Evolutionary conservation across 2,888 invertebrate species (phyloP), one percentile per base, ranked within the genome.

Genomic region (Cantharis lateralis): DNA sequence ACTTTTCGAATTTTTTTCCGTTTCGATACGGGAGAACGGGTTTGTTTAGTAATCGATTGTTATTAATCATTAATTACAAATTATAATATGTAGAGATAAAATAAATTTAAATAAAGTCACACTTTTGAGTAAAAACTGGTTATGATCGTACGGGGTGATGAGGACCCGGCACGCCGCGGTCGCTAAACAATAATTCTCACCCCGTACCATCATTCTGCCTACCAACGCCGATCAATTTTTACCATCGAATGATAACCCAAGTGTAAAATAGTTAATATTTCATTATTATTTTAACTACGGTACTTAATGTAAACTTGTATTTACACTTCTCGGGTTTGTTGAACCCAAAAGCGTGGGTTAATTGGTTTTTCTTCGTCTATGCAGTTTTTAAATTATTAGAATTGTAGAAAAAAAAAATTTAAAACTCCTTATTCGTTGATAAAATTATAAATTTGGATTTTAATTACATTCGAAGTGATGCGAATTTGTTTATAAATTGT

Each of bases 401-500:
- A n/a, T 48, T 48, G 48, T 48, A 48, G 48, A n/a, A 48, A 48
- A 48, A 48, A 48, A 48, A 48, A 32, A n/a, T n/a, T n/a, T 7
- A 10, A 48, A 48, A 48, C 48, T 48, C 48, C 48, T n/a, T 48
- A 48, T 48, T 48, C 48, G 48, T 48, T 48, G 48, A 48, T 48
- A 48, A 48, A 48, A 48, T 48, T 48, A 48, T 48, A 48, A 48
- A 48, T 48, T 48, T 48, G 7, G 48, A n/a, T 48, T 69, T 62
- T 73, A 61, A 68, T 62, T n/a, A 73, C 68, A 73, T 69, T 69
- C 68, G 32, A 73, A 73, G 48, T 78, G 79, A 79, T 75, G 69
- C 76, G 78, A 81, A 81, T 81, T 80, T 80, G 79, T 81, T 81
- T 80, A 80, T 80, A 74, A 66, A 73, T 80, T 78, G 76, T 76